Base-by-base conservation (phyloP, 2,888 invertebrate species). In the Spatulosminthurus flaviceps region DNA sequence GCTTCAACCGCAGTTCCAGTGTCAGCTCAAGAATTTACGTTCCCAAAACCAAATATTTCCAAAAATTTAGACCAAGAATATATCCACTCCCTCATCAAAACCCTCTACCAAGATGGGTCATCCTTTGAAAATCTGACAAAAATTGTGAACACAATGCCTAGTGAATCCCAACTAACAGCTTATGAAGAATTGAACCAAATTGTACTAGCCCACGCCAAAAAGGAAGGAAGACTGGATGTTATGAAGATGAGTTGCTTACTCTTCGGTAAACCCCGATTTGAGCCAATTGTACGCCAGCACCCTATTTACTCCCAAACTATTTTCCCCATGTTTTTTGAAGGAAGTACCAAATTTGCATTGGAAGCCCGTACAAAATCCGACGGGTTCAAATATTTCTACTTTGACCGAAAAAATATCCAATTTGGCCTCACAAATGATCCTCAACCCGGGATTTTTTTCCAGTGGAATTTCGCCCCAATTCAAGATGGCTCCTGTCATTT, bases 401-500 rank as follows among this genome's bases (percentile, higher is more conserved):
- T 76, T 43, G 76, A 76, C 66, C 67, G 76, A 9, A 41, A 66
- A 29, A 76, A 76, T 2, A 67, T 66, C n/a, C 34, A 26, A 21
- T 41, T 76, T 43, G 76, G 76, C 0, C 26, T 76, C 4, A 51
- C 43, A 9, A 67, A 76, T 1, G 29, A 21, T 0, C 24, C 67
- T 11, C 22, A 42, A 2, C 16, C n/a, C 16, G 43, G 43, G 0
- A 22, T 43, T 16, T 76, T 43, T 43, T 41, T 28, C 11, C 22
- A 22, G 1, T 79, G 79, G 79, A 74, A 19, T 22, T 79, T 79
- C 34, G n/a, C 43, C 43, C 74, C 74, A 0, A 28, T 79, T 13
- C 19, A 42, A 21, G 79, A 74, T 67, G 66, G 73, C 1, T 22
- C 64, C 24, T 79, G 79, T 29, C 73, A 79, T 24, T 79, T 79